These are phyloP conservation scores for Colistium nudipinnis DNA, from an alignment of 2,113 vertebrate genomes.

Conservation along the genomic window DNA sequence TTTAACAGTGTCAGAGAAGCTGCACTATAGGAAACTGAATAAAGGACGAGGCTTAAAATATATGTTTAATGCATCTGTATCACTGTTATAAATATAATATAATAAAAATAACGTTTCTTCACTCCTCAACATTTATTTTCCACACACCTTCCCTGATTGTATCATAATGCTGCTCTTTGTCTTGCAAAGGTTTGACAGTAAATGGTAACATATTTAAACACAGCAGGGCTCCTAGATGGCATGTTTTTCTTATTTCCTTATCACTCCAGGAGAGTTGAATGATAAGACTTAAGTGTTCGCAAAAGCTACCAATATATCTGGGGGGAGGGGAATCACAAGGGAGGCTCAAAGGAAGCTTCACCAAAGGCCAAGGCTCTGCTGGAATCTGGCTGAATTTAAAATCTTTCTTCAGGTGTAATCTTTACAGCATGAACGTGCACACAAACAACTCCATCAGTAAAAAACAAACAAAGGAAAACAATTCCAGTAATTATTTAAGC, in stretches of 20 bases:
- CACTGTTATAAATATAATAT: background rate
- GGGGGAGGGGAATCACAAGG: constrained; percentile 22
- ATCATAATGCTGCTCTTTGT: background rate
- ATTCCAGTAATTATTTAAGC: background rate
- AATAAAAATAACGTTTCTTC: background rate
- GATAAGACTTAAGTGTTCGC: constrained; percentile 26
- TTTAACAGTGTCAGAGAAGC: background rate
- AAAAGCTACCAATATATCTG: constrained; percentile 11
- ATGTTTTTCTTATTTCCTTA: constrained; percentile 23
- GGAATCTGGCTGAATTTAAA: background rate
- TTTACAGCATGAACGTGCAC: background rate
- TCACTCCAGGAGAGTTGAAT: constrained; percentile 8
- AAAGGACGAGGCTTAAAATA: background rate
- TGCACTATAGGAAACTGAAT: background rate
- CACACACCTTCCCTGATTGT: background rate
- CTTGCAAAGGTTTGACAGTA: background rate
- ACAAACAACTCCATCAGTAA: background rate
- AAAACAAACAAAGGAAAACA: background rate
- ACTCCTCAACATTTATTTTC: background rate
- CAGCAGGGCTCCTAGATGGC: constrained; percentile 1
- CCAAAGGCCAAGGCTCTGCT: background rate
- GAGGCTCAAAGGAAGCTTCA: constrained; percentile 1
- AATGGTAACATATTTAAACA: background rate
- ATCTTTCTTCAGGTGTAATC: background rate
- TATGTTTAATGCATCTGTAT: background rate